Conservation (phyloP, 2,888 invertebrate species). For the Mechanitis mazaeus region DNA sequence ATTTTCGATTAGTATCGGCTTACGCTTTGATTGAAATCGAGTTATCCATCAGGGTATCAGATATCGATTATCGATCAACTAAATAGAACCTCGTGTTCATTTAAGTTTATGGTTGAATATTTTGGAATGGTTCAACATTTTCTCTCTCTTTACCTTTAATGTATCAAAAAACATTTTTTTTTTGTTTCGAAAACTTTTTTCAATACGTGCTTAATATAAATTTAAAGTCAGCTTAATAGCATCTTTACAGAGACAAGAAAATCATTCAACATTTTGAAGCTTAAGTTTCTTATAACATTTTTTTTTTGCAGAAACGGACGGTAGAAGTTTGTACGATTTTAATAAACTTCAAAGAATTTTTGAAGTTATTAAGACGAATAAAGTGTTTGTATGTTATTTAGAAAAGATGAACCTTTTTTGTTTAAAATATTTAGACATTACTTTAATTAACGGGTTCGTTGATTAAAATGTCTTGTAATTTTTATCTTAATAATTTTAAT, state of each 20-base stretch:
- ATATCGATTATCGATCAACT: background rate
- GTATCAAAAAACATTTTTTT: too few relatives aligned
- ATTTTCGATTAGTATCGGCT: conserved; percentile 10
- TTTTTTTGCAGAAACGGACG: conserved; percentile 4
- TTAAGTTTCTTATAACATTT: background rate
- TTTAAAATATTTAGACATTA: background rate
- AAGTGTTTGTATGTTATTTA: background rate
- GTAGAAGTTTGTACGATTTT: conserved; percentile 8
- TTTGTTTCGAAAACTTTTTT: too few relatives aligned
- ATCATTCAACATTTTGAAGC: background rate
- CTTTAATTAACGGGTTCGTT: too few relatives aligned
- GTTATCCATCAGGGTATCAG: conserved; percentile 4
- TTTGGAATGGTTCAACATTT: too few relatives aligned
- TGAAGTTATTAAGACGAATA: background rate
- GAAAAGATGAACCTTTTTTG: background rate
- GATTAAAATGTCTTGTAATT: too few relatives aligned
- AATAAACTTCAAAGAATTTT: conserved; percentile 11
- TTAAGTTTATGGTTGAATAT: background rate
- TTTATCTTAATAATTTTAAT: too few relatives aligned
- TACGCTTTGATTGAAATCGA: conserved; percentile 16
- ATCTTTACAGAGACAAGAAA: background rate
- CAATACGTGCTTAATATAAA: too few relatives aligned
- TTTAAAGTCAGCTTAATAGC: background rate
- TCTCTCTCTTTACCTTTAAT: too few relatives aligned
- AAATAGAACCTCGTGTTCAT: background rate